Base-by-base conservation (phyloP, 2,888 invertebrate genomes). In the Drosophila pullipes region DNA sequence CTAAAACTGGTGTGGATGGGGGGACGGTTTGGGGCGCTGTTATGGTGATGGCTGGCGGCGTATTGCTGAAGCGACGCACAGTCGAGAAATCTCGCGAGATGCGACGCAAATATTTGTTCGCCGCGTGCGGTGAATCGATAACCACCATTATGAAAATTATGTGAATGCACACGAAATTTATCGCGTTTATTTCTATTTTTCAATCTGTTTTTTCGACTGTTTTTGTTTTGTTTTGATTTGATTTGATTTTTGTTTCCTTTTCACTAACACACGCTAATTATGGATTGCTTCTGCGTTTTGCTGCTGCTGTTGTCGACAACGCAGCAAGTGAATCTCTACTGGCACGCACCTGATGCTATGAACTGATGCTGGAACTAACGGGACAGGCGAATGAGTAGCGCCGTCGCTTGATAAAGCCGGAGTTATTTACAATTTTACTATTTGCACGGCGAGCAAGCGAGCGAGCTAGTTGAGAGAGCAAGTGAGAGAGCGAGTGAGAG, bases 61-160 rank as follows among this genome's bases (percentile, higher is more conserved):
- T 89, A 49, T 90, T 87, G 68, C 91, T 92, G 44, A 80, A 90
- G 35, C 92, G 91, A 22, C 91, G 92, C 54, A 91, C 91, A 2
- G 91, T 91, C 39, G 91, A 91, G 66, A 85, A 91, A 70, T 92
- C 92, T 71, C 88, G 90, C 5, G 92, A 92, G 37, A 91, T 79
- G 69, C 92, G 83, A 1, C 92, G 91, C 65, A 92, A 49, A 78
- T 92, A 92, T 65, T 85, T 90, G 66, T 88, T 82, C 25, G 90
- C 72, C 25, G 81, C 65, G 37, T 87, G 76, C 25, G 91, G 88
- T 13, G 91, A 89, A 60, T 88, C 75, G 63, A 67, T 78, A 60
- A 88, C 77, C 63, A 88, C 85, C 88, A 87, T 90, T 69, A 22
- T 70, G 47, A 28, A 13, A 13, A 4, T 28, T 30, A 39, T 57